Base-by-base conservation (phyloP, 1,140 invertebrate genomes). In the Leptinotarsa undecemlineata region DNA sequence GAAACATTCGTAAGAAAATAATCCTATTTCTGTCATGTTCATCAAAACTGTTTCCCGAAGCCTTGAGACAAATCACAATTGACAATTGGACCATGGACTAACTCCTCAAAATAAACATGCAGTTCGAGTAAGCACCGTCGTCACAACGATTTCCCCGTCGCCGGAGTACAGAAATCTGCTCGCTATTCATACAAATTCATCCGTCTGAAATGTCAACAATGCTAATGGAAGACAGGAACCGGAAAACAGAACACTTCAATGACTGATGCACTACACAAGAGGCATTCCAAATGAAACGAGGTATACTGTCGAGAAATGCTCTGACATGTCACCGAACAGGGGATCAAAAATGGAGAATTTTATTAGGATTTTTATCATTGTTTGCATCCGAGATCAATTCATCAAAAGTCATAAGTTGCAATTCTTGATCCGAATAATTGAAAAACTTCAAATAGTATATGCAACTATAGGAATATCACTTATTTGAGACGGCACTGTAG, bases 171-270 rank as follows among this genome's bases (percentile, higher is more conserved):
- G 15, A 19, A 57, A 57, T 57, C 51, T 57, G 51, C 51, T 57
- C 17, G 4, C 51, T 57, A 57, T n/a, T 57, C 51, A 57, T 57
- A 57, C 51, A 57, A 57, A 57, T 57, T 57, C 51, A 57, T 57
- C 51, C 51, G 51, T 57, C 51, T 57, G 51, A 57, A 57, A 57
- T 57, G 51, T 57, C 51, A 57, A 57, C 51, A 57, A 57, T 57
- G 51, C 51, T 57, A 57, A 57, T 57, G 51, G 51, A 57, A 19
- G 51, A 57, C 17, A 57, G 51, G 51, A 57, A 57, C 51, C 51
- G 51, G 51, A 57, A 57, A 57, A 57, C 51, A 57, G 51, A 57
- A 57, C 51, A 57, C 51, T 57, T 19, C 51, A 57, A 57, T 57
- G 51, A 57, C 51, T 57, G 51, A 57, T 57, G 17, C 51, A 57